Evolutionary conservation across 2,113 vertebrate genomes (phyloP), one percentile per base, ranked within the genome.

Genomic region (Pogonocichla stellata): DNA sequence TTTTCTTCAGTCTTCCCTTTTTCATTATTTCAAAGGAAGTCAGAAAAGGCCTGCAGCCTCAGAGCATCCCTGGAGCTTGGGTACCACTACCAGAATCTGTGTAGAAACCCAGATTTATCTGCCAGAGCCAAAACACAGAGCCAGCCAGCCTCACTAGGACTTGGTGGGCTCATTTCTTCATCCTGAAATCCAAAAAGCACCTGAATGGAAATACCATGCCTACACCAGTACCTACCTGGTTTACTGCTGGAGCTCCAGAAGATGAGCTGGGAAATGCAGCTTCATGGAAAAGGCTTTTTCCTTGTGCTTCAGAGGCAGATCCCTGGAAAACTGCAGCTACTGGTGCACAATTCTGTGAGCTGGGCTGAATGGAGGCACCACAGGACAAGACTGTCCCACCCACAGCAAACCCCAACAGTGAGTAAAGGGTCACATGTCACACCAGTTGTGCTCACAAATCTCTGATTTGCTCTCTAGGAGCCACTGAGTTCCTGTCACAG

Each of bases 181-280:
- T 42, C 42, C 42, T 14, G 9, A 79, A 36, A 53, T 13, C 53
- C 6, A 66, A 57, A 51, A 74, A 13, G 2, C 19, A 51, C 25
- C 40, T 12, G 24, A 12, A 40, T 36, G 10, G 12, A 65, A 48
- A 80, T 66, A 36, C 17, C 2, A 2, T 11, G 20, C 31, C 40
- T 33, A 6, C 5, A 22, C 57, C 40, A 50, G 29, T 20, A 33
- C 64, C 51, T 18, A 60, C 25, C 36, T 69, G 40, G n/a, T 58
- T 78, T 33, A 45, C 5, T 19, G 11, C n/a, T 15, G 9, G 50
- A 90, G 48, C 25, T 42, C 29, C 0, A 0, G 33, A 2, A 0
- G 33, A 2, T 1, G 9, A 60, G 57, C 6, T 1, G 43, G 56
- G 36, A 40, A 86, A 77, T 0, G 1, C 45, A 64, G 28, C 1